Evolutionary conservation across 1,140 invertebrate genomes (phyloP).

Genomic region (Trichonephila clavata): DNA sequence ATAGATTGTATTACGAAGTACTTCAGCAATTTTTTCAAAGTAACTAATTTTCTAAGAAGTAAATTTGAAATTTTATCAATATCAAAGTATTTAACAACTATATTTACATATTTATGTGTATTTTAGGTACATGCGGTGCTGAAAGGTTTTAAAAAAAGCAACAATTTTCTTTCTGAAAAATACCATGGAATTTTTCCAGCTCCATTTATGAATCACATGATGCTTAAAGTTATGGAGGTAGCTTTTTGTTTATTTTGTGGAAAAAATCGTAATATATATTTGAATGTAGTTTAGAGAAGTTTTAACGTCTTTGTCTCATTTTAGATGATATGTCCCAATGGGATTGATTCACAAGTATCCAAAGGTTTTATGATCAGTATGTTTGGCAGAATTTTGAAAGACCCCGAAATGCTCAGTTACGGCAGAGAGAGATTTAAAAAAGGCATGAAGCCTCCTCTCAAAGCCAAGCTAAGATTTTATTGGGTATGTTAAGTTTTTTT

Average conservation of each 20-base stretch:
- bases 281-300: no score
- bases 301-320: background rate
- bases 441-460: background rate
- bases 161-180: background rate
- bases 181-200: background rate
- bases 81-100: no score
- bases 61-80: no score
- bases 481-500: background rate
- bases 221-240: background rate
- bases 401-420: background rate
- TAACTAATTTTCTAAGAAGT: background rate
- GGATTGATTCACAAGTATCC: background rate
- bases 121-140: background rate
- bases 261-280: no score
- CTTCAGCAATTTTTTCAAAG: background rate
- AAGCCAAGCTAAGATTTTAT: background rate
- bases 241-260: background rate
- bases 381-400: constrained; percentile 1
- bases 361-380: constrained; percentile 54
- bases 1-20: background rate
- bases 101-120: background rate
- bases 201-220: background rate
- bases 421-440: background rate
- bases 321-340: background rate
- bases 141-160: background rate